Evolutionary conservation across 1,140 invertebrate genomes (phyloP), one percentile per base, ranked within the genome.

Genomic region (Littorina saxatilis): DNA sequence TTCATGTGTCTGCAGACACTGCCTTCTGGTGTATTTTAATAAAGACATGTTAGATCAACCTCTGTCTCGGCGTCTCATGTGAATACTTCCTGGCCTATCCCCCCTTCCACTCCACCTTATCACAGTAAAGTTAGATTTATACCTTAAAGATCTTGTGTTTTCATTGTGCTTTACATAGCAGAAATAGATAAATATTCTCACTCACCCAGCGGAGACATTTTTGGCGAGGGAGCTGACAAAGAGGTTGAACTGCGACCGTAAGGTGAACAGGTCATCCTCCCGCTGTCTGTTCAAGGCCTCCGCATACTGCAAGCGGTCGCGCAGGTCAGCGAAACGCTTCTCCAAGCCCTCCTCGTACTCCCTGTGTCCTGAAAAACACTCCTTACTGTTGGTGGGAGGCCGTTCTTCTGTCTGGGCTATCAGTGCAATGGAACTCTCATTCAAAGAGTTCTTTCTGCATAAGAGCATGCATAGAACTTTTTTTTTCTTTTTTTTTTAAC

Each of bases 231-330:
- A 74, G 13, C 68, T 82, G 66, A 88, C 63, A 9, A 90, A 78
- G 72, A 86, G 91, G 43, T 94, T 94, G 61, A 95, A 92, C 86
- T 95, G 94, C 82, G 94, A 94, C 13, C 94, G 93, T 17, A 96
- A 89, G 47, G 94, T 91, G 32, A 94, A 93, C 1, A 96, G 94
- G 87, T 96, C 95, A 89, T 95, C 95, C 86, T 96, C 94, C 5
- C 95, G 89, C 0, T 95, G 94, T 20, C 94, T 92, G 88, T 96
- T 96, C 90, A 96, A 93, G 11, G 95, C 94, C 86, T 96, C 95
- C 35, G 96, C 92, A 86, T 95, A 95, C 85, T 95, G 94, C 20
- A 96, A 89, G 37, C 95, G 94, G 70, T 95, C 94, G 80, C 95
- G 95, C 85, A 96, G 93, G 82, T 96, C 95, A 35, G 95, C 95